Evolutionary conservation across 1,140 invertebrate species (phyloP).

Genomic region (Scylla paramamosain): DNA sequence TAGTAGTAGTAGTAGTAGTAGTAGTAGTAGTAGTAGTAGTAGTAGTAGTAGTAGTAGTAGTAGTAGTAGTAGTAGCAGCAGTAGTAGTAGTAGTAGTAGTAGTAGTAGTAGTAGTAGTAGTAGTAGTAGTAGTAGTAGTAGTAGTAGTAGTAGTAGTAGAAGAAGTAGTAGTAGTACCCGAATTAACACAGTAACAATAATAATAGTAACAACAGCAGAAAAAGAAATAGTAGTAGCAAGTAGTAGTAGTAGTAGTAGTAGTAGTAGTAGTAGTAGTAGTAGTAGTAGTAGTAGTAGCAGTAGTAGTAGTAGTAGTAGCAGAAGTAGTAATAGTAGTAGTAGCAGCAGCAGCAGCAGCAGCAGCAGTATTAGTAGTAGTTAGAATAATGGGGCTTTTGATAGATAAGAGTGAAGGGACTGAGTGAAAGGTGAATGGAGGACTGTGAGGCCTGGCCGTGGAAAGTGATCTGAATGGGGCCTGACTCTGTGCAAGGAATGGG

Average conservation of each 20-base stretch:
- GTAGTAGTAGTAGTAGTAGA: background rate
- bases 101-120: background rate
- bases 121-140: constrained; percentile 11
- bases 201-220: background rate
- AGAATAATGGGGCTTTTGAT: too few relatives aligned
- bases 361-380: too few relatives aligned
- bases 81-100: background rate
- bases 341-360: too few relatives aligned
- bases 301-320: too few relatives aligned
- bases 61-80: background rate
- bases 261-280: constrained; percentile 33
- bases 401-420: too few relatives aligned
- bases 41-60: background rate
- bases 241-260: background rate
- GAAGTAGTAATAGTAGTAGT: too few relatives aligned
- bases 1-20: constrained; percentile 29
- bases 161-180: background rate
- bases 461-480: too few relatives aligned
- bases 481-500: too few relatives aligned
- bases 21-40: background rate
- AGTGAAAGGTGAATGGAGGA: too few relatives aligned
- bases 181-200: constrained; percentile 25
- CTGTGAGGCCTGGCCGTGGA: too few relatives aligned
- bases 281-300: background rate
- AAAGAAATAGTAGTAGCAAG: background rate